Evolutionary conservation across 1,140 invertebrate genomes (phyloP).

Genomic region (Trichonephila clavipes): DNA sequence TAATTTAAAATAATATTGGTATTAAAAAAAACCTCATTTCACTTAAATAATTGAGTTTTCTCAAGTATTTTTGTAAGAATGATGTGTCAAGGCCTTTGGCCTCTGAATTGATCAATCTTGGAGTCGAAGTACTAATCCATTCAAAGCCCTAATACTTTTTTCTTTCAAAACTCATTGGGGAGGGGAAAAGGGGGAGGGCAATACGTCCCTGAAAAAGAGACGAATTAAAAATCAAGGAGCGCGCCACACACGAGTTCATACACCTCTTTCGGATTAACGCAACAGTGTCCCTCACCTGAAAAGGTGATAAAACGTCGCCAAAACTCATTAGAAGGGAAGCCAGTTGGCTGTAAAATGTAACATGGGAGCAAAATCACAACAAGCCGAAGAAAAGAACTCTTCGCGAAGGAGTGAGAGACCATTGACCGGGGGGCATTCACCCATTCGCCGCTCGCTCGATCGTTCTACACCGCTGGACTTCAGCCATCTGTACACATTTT

Average conservation of each 20-base stretch:
- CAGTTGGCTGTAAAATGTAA: background rate
- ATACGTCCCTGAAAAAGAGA: background rate
- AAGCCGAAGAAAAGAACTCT: background rate
- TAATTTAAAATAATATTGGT: too few species aligned
- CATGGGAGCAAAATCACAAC: background rate
- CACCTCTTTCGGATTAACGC: background rate
- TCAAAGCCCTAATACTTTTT: too few species aligned
- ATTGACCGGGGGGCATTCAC: constrained; percentile 65
- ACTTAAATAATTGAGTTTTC: too few species aligned
- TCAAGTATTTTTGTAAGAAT: too few species aligned
- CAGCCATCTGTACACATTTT: constrained; percentile 39
- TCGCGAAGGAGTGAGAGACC: constrained; percentile 29
- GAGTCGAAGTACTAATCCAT: too few species aligned
- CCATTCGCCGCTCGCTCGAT: constrained; percentile 17
- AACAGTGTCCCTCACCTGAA: background rate
- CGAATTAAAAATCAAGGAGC: background rate
- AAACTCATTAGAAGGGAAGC: background rate
- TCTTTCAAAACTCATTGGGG: too few species aligned
- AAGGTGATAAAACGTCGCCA: constrained; percentile 29
- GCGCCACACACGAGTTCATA: constrained; percentile 21
- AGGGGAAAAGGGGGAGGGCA: too few species aligned
- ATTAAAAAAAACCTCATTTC: too few species aligned
- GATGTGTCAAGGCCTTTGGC: too few species aligned
- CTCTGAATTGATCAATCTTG: too few species aligned
- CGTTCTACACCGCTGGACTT: constrained; percentile 61